Conservation (phyloP, 2,797 vertebrate species). For the Phrynocephalus forsythii region DNA sequence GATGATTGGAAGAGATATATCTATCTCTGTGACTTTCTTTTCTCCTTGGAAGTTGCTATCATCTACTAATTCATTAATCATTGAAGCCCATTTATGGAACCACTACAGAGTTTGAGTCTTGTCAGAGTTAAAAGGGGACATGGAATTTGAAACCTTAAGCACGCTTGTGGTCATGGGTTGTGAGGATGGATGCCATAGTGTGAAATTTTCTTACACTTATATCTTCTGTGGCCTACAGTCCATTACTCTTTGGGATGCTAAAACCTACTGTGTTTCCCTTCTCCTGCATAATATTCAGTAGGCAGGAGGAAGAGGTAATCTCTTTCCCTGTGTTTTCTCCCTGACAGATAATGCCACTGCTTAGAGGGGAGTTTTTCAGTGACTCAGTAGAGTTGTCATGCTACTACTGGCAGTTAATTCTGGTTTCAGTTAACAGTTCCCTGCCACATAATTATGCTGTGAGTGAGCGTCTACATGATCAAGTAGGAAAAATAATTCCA, state of each 20-base stretch:
- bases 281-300: not conserved
- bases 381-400: not conserved
- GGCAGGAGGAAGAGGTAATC: not conserved
- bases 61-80: constrained; percentile 19
- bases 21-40: not conserved
- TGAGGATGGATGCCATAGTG: constrained; percentile 16
- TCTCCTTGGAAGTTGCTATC: constrained; percentile 23
- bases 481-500: not conserved
- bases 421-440: not conserved
- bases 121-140: constrained; percentile 14
- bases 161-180: constrained; percentile 2
- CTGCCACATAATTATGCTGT: not conserved
- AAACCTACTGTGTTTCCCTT: constrained; percentile 23
- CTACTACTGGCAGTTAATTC: not conserved
- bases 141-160: constrained; percentile 21
- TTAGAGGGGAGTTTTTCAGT: not conserved
- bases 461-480: not conserved
- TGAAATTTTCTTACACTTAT: constrained; percentile 35
- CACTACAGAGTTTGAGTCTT: constrained; percentile 15
- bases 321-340: not conserved
- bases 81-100: constrained; percentile 20
- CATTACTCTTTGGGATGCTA: constrained; percentile 62
- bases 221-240: constrained; percentile 16
- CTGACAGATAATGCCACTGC: not conserved
- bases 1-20: accelerated